These are phyloP conservation scores for Seira ritae DNA, from an alignment of 2,888 invertebrate genomes.

Conservation along the genomic window DNA sequence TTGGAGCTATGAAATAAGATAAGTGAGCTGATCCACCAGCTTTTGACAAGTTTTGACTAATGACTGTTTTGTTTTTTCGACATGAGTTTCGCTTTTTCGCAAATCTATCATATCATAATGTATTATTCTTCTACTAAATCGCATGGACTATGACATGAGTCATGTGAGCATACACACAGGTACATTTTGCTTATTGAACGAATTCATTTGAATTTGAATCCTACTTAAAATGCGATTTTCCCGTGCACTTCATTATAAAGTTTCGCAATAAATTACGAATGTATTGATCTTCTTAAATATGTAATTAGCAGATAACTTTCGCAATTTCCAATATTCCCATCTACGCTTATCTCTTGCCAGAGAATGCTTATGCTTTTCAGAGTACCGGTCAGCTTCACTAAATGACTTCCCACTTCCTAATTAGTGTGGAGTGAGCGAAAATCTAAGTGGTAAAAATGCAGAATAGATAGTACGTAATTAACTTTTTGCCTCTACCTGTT, in stretches of 20 bases:
- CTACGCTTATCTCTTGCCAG: neutral
- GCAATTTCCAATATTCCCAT: neutral
- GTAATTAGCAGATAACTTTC: neutral
- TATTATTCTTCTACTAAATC: too few species aligned
- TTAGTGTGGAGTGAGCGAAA: too few species aligned
- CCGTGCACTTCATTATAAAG: neutral
- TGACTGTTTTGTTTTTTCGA: conserved; percentile 34
- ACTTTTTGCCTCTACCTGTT: too few species aligned
- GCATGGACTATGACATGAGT: neutral
- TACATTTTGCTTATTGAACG: too few species aligned
- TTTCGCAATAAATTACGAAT: neutral
- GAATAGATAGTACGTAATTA: too few species aligned
- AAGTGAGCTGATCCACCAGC: conserved; percentile 45
- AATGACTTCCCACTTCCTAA: too few species aligned
- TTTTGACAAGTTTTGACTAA: conserved; percentile 59
- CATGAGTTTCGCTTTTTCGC: conserved; percentile 44
- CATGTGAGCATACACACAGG: too few species aligned
- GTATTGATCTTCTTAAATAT: neutral
- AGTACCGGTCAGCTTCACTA: too few species aligned
- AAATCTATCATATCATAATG: conserved; percentile 43
- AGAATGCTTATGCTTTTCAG: too few species aligned
- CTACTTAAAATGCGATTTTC: neutral
- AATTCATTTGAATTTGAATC: conserved; percentile 14
- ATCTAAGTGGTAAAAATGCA: too few species aligned
- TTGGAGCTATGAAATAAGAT: conserved; percentile 49